Evolutionary conservation across 1,140 invertebrate genomes (phyloP), one percentile per base, ranked within the genome.

Genomic region (Acromyrmex echinatior): DNA sequence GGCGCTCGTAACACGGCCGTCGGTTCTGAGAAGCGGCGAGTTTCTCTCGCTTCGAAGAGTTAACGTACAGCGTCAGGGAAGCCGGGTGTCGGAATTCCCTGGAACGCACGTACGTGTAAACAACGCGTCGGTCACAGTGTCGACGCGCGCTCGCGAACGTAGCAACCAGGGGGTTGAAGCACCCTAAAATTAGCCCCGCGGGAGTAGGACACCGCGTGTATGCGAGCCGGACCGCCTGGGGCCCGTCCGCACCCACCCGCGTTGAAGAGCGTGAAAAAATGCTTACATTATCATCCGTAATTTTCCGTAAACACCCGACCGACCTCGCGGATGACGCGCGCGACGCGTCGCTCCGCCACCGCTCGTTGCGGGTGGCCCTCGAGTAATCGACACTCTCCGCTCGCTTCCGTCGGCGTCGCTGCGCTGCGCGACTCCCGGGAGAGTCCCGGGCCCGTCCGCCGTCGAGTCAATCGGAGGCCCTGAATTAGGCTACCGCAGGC

Each of bases 221-320:
- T 58, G 53, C 79, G 79, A 86, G 86, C 65, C 49, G 31, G 5
- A 35, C 31, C 6, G 86, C 87, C 77, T 28, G 63, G 78, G n/a
- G 74, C 89, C 68, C 87, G 91, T 87, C 78, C 56, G 63, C 87
- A 92, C 88, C 91, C 88, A 92, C 90, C 90, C 92, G 91, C 88
- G 87, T 92, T n/a, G 86, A 91, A 93, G 92, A 93, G 93, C 92
- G 93, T 94, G 93, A 95, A 94, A 95, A 95, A 95, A 95, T 94
- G 95, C 95, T 95, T 95, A 95, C 94, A 95, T 95, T 95, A 95
- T 95, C 95, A 95, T 95, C 89, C 91, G 94, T 95, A 95, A 95
- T 95, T 95, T 70, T 94, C 92, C 92, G 93, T 95, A 95, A 95
- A 95, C 95, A 90, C 31, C 53, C 65, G 53, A 63, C 73, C 79